Evolutionary conservation across 2,113 vertebrate genomes (phyloP).

Genomic region (Asarcornis scutulata): DNA sequence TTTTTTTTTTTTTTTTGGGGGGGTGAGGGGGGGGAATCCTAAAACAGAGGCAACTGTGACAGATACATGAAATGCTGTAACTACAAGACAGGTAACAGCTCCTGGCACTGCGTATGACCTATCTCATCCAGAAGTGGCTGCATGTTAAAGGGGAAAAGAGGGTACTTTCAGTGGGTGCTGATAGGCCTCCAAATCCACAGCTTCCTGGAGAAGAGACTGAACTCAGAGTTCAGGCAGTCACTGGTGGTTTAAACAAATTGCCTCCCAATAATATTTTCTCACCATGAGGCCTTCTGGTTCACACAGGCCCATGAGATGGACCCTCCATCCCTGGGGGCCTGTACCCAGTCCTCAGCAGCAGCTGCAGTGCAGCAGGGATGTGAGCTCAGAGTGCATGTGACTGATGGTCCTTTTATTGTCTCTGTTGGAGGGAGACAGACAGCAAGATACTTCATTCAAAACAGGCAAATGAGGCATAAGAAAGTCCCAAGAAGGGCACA

Average conservation of each 20-base stretch:
- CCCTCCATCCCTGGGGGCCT: neutral
- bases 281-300: neutral
- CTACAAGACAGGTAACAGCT: neutral
- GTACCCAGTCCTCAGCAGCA: neutral
- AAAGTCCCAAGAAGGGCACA: neutral
- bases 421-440: neutral
- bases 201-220: neutral
- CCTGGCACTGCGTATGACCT: neutral
- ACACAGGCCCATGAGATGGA: too few relatives aligned
- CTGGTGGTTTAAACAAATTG: neutral
- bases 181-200: neutral
- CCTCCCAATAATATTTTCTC: neutral
- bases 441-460: neutral
- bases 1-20: neutral
- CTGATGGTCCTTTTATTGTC: neutral
- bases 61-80: neutral
- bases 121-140: neutral
- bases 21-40: neutral
- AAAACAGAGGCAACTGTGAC: neutral
- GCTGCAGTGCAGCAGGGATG: rapidly evolving
- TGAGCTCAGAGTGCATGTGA: rapidly evolving
- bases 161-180: neutral
- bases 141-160: neutral
- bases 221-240: neutral
- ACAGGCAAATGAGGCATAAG: neutral